Percentiles rank a stretch among this genome's conserved stretches.
Evolutionary conservation across 2,888 invertebrate species (phyloP).

Genomic region (Eupithecia pulchellata): DNA sequence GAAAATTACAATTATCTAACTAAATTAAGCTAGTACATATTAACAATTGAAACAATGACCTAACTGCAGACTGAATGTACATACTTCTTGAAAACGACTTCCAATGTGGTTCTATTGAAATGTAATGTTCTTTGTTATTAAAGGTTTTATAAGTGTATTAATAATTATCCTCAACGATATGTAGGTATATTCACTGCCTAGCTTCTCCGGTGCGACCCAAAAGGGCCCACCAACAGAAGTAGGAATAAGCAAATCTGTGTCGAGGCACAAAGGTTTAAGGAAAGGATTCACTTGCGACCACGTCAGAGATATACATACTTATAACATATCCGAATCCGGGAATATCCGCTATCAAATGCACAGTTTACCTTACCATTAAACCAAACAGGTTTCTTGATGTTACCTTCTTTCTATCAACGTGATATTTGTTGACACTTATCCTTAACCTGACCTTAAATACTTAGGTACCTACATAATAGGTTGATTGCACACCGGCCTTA

Average conservation of each 20-base stretch:
- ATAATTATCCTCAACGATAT: no score
- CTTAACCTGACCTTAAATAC: conserved; percentile 20
- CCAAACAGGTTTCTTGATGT: conserved; percentile 1
- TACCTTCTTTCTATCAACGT: neutral
- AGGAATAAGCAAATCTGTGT: neutral
- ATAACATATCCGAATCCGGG: no score
- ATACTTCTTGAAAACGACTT: no score
- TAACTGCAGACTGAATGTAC: no score
- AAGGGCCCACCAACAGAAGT: neutral
- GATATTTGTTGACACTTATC: conserved; percentile 18
- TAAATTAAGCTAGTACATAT: no score
- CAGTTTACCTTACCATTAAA: neutral
- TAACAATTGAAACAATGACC: no score
- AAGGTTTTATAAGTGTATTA: no score
- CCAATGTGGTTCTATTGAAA: no score
- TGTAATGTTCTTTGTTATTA: no score
- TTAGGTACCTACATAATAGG: neutral
- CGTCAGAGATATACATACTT: neutral
- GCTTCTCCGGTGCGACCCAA: neutral
- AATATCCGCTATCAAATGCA: neutral
- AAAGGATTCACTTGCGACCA: neutral
- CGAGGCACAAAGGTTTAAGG: neutral
- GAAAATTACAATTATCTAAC: no score
- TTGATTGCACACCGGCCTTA: neutral
- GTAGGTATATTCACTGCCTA: neutral